These are phyloP conservation scores for Nipponia nippon DNA, from an alignment of 2,113 vertebrate genomes.

Conservation along the genomic window DNA sequence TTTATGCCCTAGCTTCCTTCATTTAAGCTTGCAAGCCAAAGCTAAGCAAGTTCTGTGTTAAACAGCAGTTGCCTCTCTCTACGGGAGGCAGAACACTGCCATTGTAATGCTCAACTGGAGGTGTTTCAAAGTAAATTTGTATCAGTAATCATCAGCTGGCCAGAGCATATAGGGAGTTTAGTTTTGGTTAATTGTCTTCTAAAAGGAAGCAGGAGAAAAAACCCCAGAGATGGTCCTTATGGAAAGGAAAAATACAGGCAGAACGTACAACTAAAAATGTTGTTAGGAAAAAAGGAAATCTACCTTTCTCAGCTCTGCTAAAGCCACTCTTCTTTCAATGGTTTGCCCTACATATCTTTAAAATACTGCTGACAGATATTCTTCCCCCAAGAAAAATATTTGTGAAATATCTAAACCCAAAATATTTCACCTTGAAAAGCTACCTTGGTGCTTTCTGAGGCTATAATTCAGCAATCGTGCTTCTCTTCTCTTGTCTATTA, in stretches of 20 bases:
- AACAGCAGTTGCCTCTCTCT: neutral
- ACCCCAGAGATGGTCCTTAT: neutral
- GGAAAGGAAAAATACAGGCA: neutral
- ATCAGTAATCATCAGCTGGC: neutral
- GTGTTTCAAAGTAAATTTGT: neutral
- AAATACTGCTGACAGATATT: neutral
- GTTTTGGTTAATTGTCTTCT: neutral
- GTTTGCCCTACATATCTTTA: neutral
- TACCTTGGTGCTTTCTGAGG: neutral
- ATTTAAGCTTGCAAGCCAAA: neutral
- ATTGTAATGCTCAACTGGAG: neutral
- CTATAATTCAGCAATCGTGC: neutral
- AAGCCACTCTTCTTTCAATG: neutral
- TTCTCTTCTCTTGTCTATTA: neutral
- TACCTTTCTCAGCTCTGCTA: neutral
- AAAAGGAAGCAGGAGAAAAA: neutral
- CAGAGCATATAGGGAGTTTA: neutral
- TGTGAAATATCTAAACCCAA: neutral
- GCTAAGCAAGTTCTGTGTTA: neutral
- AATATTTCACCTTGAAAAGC: neutral
- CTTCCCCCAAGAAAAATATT: neutral
- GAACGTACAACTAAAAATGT: neutral
- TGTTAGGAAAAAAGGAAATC: neutral
- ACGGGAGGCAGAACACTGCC: neutral
- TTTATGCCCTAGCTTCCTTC: neutral